Base-by-base conservation (phyloP, 1,140 invertebrate species). In the Helicoverpa zea region DNA sequence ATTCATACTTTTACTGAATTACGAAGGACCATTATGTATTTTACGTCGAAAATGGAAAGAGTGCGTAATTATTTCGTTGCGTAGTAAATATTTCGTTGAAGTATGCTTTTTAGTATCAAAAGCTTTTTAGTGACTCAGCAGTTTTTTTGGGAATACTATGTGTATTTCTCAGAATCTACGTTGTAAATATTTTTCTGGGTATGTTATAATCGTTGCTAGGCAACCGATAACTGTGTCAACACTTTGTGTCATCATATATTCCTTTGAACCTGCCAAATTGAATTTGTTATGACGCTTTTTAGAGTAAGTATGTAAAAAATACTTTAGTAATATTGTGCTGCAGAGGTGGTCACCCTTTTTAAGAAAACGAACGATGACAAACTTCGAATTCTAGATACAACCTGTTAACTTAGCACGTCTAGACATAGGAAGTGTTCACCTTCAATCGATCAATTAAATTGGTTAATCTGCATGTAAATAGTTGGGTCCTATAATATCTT, bases 151-250 rank as follows among this genome's bases (percentile, higher is more conserved):
- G 16, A 51, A 68, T 3, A 68, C 10, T 70, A 52, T 16, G 23
- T 14, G 13, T 2, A 14, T 43, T 72, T 72, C 68, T 51, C 2
- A 23, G 68, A 72, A 51, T 7, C 9, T 43, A 66, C 7, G 66
- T 23, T 5, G 11, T 2, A 51, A 35, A 29, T 61, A 35, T 3
- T 16, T 47, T 16, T 66, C 16, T 18, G n/a, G 56, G 18, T 58
- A 58, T 58, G 9, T 16, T 66, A 16, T 43, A 11, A 7, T 14
- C 58, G 68, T 80, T 52, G 68, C 68, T 80, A 63, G 47, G 79
- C 58, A 80, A 80, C 79, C 56, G 58, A 52, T 64, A 74, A 52
- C 29, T 29, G 51, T 49, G 73, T 64, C 68, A 68, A 73, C 68
- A 73, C 47, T 80, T 80, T 30, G 30, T 79, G 61, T 74, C 66